Percentiles rank a stretch among this genome's conserved stretches.
phyloP scores from a whole-genome alignment of 2,113 vertebrate genomes.

The Esox niger region DNA sequence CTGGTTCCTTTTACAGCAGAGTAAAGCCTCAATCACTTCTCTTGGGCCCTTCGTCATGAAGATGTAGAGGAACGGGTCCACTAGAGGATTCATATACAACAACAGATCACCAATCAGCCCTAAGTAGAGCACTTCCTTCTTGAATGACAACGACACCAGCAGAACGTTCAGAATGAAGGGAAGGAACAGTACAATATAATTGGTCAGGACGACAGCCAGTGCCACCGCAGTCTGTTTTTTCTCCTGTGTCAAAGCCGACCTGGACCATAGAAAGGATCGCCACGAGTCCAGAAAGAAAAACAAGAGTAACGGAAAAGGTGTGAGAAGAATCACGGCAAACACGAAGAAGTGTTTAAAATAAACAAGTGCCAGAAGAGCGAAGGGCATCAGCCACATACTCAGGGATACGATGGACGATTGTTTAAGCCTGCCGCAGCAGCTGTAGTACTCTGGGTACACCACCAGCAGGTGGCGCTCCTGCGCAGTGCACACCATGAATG shows the following conservation, averaged over 20 bases:
- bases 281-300: slow-evolving; percentile 61
- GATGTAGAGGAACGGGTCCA: slow-evolving; percentile 66
- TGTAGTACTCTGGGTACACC: slow-evolving; percentile 42
- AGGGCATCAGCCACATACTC: slow-evolving; percentile 34
- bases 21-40: slow-evolving; percentile 51
- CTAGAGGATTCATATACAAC: slow-evolving; percentile 60
- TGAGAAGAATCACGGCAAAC: slow-evolving; percentile 52
- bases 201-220: slow-evolving; percentile 44
- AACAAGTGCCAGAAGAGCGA: slow-evolving; percentile 47
- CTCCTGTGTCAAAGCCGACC: slow-evolving; percentile 25
- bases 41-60: slow-evolving; percentile 56
- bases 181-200: slow-evolving; percentile 61
- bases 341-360: slow-evolving; percentile 36
- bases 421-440: slow-evolving; percentile 32
- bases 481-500: slow-evolving; percentile 61
- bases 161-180: slow-evolving; percentile 62
- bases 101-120: slow-evolving; percentile 52
- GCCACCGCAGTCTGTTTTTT: slow-evolving; percentile 47
- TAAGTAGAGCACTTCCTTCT: slow-evolving; percentile 38
- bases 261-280: slow-evolving; percentile 51
- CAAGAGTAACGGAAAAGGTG: slow-evolving; percentile 58
- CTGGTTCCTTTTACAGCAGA: slow-evolving; percentile 37
- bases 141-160: slow-evolving; percentile 49
- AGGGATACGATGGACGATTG: slow-evolving; percentile 30
- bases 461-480: slow-evolving; percentile 60